phyloP scores from a whole-genome alignment of 2,888 invertebrate genomes.

The Agrochola macilenta region DNA sequence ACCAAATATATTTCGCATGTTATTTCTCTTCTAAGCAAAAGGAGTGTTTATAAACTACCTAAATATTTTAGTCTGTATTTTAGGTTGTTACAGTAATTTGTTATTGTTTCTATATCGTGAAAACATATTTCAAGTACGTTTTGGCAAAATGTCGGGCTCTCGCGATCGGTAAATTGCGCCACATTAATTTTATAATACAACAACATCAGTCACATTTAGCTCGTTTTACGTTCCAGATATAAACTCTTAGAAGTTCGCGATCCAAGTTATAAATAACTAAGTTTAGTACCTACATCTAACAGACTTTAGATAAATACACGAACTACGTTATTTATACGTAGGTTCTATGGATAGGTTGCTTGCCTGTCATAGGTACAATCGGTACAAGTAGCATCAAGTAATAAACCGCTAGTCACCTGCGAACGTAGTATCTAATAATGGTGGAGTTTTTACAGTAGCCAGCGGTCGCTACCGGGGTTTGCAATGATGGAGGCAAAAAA shows the following conservation, averaged over 20 bases:
- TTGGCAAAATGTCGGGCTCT: slow-evolving; percentile 60
- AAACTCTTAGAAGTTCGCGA: slow-evolving; percentile 64
- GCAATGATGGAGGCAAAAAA: slow-evolving; percentile 80
- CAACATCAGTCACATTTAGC: slow-evolving; percentile 63
- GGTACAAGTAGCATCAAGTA: slow-evolving; percentile 57
- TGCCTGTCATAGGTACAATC: slow-evolving; percentile 64
- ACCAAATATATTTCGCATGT: slow-evolving; percentile 38
- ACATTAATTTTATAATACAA: slow-evolving; percentile 65
- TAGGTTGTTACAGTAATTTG: slow-evolving; percentile 48
- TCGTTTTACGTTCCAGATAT: slow-evolving; percentile 61
- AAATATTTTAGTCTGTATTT: slow-evolving; percentile 48
- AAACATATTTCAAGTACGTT: slow-evolving; percentile 58
- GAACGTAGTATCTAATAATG: slow-evolving; percentile 71
- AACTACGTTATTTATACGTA: slow-evolving; percentile 9
- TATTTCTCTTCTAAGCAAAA: slow-evolving; percentile 41
- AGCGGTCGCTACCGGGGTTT: slow-evolving; percentile 79
- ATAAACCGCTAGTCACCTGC: slow-evolving; percentile 76
- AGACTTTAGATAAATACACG: slow-evolving; percentile 61
- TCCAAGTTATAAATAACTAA: slow-evolving; percentile 57
- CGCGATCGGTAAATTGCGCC: slow-evolving; percentile 58
- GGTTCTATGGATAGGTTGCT: background rate
- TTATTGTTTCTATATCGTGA: slow-evolving; percentile 58
- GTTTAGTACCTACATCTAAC: slow-evolving; percentile 50
- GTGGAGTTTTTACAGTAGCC: slow-evolving; percentile 75
- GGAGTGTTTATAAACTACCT: slow-evolving; percentile 39